Percentiles rank a stretch among this genome's conserved stretches.
Evolutionary conservation across 2,113 vertebrate species (phyloP).

Genomic region (Falco punctatus): DNA sequence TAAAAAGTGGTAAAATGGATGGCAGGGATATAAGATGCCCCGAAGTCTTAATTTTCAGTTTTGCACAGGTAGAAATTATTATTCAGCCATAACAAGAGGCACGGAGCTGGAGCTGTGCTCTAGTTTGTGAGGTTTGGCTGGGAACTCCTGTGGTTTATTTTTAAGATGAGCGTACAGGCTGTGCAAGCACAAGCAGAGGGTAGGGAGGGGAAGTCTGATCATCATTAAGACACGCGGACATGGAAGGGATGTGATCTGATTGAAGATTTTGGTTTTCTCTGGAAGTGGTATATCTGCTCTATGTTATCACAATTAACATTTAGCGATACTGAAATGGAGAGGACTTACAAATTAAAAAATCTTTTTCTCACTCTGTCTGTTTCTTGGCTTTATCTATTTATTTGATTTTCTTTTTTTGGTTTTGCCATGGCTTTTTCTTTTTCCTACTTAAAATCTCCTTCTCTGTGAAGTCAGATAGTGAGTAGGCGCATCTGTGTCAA

Average conservation of each 20-base stretch:
- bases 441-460: not conserved
- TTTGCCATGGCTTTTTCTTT: not conserved
- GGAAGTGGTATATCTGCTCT: not conserved
- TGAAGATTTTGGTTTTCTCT: not conserved
- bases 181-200: not conserved
- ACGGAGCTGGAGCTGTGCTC: not conserved
- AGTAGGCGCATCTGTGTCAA: not conserved
- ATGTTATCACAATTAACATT: not conserved
- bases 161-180: not conserved
- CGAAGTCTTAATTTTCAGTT: not conserved
- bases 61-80: not conserved
- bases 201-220: not conserved
- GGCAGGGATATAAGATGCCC: not conserved
- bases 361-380: not conserved
- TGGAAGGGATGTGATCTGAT: not conserved
- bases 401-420: not conserved
- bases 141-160: not conserved
- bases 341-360: not conserved
- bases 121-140: not conserved
- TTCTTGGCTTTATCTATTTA: not conserved
- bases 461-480: not conserved
- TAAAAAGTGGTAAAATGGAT: conserved; percentile 19
- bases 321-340: not conserved
- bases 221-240: not conserved
- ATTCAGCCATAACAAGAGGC: not conserved